A percentile compares a stretch with the other conserved stretches of the same genome.
These are phyloP conservation scores for Ceyx melanurus DNA, from an alignment of 2,113 vertebrate species.

Conservation along the genomic window DNA sequence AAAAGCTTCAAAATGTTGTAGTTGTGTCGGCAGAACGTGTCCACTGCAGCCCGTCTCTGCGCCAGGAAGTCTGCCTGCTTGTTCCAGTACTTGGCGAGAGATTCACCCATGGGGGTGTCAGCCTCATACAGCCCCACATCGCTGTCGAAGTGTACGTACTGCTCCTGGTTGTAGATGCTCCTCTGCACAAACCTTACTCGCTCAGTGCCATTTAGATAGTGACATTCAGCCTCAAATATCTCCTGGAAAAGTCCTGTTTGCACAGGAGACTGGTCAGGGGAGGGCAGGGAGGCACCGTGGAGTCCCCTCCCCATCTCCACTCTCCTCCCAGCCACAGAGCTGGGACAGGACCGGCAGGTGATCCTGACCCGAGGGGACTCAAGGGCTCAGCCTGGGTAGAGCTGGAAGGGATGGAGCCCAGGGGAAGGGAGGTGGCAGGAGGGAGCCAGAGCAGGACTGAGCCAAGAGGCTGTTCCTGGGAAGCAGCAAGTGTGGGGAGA, in stretches of 20 bases:
- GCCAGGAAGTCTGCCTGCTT: neutral
- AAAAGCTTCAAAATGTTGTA: neutral
- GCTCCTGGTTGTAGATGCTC: neutral
- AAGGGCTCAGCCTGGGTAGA: no score
- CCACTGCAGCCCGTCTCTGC: neutral
- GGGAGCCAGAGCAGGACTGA: no score
- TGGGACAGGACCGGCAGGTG: neutral
- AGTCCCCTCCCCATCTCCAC: neutral
- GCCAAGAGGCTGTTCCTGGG: no score
- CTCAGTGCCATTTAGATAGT: neutral
- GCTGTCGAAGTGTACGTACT: neutral
- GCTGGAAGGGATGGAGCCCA: neutral
- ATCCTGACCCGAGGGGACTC: no score
- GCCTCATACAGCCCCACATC: neutral
- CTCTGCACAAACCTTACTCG: neutral
- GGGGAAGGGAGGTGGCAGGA: neutral
- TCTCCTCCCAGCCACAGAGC: neutral
- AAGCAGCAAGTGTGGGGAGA: no score
- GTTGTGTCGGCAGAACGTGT: neutral
- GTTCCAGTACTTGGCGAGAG: neutral
- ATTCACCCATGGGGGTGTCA: neutral
- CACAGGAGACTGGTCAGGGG: neutral
- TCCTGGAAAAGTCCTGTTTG: neutral
- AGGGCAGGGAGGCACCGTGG: neutral
- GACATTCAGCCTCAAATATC: rapidly evolving